Evolutionary conservation across 2,888 invertebrate species (phyloP), one percentile per base, ranked within the genome.

Genomic region (Molanna angustata): DNA sequence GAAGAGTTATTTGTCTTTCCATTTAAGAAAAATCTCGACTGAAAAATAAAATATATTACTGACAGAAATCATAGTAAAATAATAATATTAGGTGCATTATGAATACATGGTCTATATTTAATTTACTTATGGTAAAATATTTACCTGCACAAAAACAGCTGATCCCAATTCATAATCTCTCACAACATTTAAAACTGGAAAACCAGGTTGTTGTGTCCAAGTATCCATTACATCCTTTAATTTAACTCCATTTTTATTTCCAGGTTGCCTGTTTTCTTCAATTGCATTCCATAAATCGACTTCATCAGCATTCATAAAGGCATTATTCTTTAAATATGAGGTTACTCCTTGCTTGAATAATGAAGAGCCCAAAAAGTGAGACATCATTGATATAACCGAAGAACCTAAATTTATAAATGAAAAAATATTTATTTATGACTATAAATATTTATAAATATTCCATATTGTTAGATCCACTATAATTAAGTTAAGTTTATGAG

Each of bases 331-430:
- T 22, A 84, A 65, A 61, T 79, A 78, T 55, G 76, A 73, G 20
- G 70, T 73, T 1, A 83, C 66, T 3, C 80, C 80, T 9, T 66
- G 63, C 46, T 73, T 73, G 65, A 84, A 83, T 0, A 76, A 75
- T 18, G 71, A 70, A 61, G 83, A 81, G 1, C 87, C 87, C 9
- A 88, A 72, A 63, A 85, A 82, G 57, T 83, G 78, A 60, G 80
- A 77, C 71, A 89, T 79, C 88, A 89, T 89, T 57, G 85, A 72
- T 53, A 89, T 78, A 2, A 90, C 69, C 4, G 85, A 80, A 1
- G 87, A 83, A 32, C 88, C 83, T 76, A 57, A n/a, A n/a, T n/a
- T n/a, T n/a, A n/a, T n/a, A n/a, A n/a, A n/a, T n/a, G n/a, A n/a
- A n/a, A n/a, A n/a, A n/a, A n/a, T n/a, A n/a, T n/a, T n/a, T n/a